Evolutionary conservation across 2,888 invertebrate species (phyloP).

Genomic region (Entomobrya proxima): DNA sequence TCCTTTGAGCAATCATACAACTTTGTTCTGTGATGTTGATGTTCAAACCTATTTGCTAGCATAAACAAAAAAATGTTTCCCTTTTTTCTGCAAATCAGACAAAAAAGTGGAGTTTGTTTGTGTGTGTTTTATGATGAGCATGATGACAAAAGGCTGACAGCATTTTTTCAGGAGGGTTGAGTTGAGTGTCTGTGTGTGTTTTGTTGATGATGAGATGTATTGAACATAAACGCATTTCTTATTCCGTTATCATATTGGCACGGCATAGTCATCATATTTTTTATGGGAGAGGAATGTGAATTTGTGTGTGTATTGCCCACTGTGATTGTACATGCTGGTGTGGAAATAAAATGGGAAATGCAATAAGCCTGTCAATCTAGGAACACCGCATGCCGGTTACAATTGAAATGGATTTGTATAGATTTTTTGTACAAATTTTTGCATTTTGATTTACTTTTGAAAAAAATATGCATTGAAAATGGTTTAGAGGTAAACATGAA

Average conservation of each 20-base stretch:
- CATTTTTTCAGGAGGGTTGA: too few relatives aligned
- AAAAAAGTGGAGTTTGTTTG: slow-evolving; percentile 37
- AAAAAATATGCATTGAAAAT: too few relatives aligned
- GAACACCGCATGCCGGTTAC: too few relatives aligned
- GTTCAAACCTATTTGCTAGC: slow-evolving; percentile 42
- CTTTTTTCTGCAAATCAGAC: slow-evolving; percentile 58
- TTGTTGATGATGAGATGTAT: slow-evolving; percentile 32
- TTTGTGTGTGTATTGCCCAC: too few relatives aligned
- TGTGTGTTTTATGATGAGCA: slow-evolving; percentile 57
- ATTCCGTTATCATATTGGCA: slow-evolving; percentile 11
- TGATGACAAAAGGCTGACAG: slow-evolving; percentile 62
- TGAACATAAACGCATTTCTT: slow-evolving; percentile 48
- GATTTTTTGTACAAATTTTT: too few relatives aligned
- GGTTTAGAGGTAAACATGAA: too few relatives aligned
- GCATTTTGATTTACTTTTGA: too few relatives aligned
- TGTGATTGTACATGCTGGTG: too few relatives aligned
- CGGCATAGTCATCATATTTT: background rate
- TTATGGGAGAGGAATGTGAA: too few relatives aligned
- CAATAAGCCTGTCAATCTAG: too few relatives aligned
- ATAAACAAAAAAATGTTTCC: slow-evolving; percentile 59
- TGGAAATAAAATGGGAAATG: too few relatives aligned
- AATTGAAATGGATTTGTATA: too few relatives aligned
- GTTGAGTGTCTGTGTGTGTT: slow-evolving; percentile 44
- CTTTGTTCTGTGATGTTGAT: slow-evolving; percentile 42
- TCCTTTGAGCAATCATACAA: slow-evolving; percentile 48